Evolutionary conservation across 2,113 vertebrate species (phyloP).

Genomic region (Benitochromis conjunctus): DNA sequence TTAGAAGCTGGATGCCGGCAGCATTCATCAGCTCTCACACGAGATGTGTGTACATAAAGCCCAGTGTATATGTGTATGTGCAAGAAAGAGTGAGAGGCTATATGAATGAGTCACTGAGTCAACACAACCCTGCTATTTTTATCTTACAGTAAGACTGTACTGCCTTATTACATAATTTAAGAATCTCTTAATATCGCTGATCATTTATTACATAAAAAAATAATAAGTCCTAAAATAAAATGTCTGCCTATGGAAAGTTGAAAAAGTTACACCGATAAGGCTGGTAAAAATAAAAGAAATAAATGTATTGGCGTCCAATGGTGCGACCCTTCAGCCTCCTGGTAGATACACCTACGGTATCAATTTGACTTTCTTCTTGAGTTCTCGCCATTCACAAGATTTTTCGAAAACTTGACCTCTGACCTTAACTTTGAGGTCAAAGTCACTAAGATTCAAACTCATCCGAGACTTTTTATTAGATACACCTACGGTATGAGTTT

Average conservation of each 20-base stretch:
- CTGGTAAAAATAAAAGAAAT: not conserved
- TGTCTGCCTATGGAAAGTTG: not conserved
- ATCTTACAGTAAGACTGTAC: conserved; percentile 30
- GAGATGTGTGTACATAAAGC: conserved; percentile 6
- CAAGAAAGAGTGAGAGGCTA: not conserved
- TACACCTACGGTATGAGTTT: not conserved
- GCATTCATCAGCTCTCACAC: conserved; percentile 37
- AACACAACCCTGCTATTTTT: conserved; percentile 30
- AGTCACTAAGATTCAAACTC: rapidly evolving
- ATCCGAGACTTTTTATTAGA: not conserved
- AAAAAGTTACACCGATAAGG: not conserved
- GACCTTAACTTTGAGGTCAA: not conserved
- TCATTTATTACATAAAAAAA: not conserved
- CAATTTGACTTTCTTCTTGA: not conserved
- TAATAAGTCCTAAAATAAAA: not conserved
- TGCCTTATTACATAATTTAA: not conserved
- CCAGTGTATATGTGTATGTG: not conserved
- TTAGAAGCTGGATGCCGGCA: conserved; percentile 21
- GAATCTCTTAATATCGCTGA: not conserved
- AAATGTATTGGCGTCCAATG: not conserved
- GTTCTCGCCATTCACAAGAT: not conserved
- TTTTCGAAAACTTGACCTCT: rapidly evolving
- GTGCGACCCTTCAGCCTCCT: rapidly evolving
- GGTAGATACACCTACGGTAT: not conserved
- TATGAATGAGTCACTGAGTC: conserved; percentile 37